phyloP scores from a whole-genome alignment of 2,797 vertebrate species.

The Gymnoscopelus braueri region DNA sequence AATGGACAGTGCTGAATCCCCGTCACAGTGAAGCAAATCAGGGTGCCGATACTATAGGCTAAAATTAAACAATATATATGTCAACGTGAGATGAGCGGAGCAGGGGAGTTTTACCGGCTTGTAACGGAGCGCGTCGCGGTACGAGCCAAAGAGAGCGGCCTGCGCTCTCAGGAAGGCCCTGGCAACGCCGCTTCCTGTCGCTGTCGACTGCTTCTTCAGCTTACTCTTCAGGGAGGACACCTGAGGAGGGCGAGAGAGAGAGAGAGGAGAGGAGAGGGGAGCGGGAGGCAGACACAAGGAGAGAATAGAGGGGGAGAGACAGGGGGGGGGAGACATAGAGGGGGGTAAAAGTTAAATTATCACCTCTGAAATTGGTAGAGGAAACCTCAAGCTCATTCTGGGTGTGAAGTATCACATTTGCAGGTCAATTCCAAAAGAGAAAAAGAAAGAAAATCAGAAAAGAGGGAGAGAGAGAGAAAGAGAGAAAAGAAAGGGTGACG shows the following conservation, averaged over 20 bases:
- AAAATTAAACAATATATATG: too few relatives aligned
- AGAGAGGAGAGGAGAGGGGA: slow-evolving; percentile 16
- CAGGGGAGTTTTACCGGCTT: slow-evolving; percentile 88
- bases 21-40: too few relatives aligned
- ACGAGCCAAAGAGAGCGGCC: slow-evolving; percentile 95
- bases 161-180: slow-evolving; percentile 92
- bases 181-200: slow-evolving; percentile 93
- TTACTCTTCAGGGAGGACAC: slow-evolving; percentile 95
- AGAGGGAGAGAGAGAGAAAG: slow-evolving; percentile 21
- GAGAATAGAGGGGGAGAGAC: slow-evolving; percentile 63
- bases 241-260: slow-evolving; percentile 73
- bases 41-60: too few relatives aligned
- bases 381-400: slow-evolving; percentile 87
- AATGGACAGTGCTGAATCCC: too few relatives aligned
- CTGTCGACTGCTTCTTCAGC: slow-evolving; percentile 98
- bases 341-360: slow-evolving; percentile 90
- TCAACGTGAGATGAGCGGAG: too few relatives aligned
- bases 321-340: slow-evolving; percentile 25
- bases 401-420: slow-evolving; percentile 92
- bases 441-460: background rate
- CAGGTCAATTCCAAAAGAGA: slow-evolving; percentile 86
- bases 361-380: slow-evolving; percentile 95
- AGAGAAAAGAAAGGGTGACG: slow-evolving; percentile 73
- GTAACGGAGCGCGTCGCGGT: slow-evolving; percentile 95
- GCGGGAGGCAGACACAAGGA: slow-evolving; percentile 33